Evolutionary conservation across 2,113 vertebrate species (phyloP), one percentile per base, ranked within the genome.

Genomic region (Paraplagusia blochii): DNA sequence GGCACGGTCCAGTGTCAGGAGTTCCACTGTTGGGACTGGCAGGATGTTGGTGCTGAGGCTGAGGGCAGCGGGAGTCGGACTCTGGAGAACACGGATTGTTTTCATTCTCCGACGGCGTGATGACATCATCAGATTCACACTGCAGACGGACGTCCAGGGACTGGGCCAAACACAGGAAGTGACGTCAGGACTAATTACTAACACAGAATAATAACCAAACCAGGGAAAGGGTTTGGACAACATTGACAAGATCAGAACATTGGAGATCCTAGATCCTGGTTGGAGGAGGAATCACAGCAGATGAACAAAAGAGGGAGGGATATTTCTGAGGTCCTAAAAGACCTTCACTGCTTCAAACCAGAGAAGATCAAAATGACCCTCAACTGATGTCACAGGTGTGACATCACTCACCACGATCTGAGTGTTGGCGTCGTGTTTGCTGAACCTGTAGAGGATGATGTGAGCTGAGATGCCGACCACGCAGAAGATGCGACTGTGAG

Each of bases 391-490:
- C 12, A 42, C 10, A 53, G 18, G 4, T 38, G 2, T 11, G 34
- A 17, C 17, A 11, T 51, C 49, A 36, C 95, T 95, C 92, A 99
- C 97, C 87, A 90, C 90, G 85, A 98, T 95, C 89, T 93, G 93
- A 70, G 92, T 88, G 80, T 93, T 96, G 81, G 93, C 88, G 72
- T 99, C 96, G 50, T 95, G 90, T 83, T 93, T 95, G 91, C 95
- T 98, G 90, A 99, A 98, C 81, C 89, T 92, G 80, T 97, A 99
- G 74, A 98, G 79, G 62, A 98, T 90, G 66, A 97, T 93, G 84
- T 99, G 95, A 0, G 95, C 92, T 14, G 95, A 95, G 80, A 94
- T 95, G 83, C 95, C 95, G 14, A 95, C 94, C 55, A 99, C 94
- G 81, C 97, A 98, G 76, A 99, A 94, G 85, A 99, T 87, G 49